Conservation (phyloP, 2,888 invertebrate species). For the Calameuta idolon region DNA sequence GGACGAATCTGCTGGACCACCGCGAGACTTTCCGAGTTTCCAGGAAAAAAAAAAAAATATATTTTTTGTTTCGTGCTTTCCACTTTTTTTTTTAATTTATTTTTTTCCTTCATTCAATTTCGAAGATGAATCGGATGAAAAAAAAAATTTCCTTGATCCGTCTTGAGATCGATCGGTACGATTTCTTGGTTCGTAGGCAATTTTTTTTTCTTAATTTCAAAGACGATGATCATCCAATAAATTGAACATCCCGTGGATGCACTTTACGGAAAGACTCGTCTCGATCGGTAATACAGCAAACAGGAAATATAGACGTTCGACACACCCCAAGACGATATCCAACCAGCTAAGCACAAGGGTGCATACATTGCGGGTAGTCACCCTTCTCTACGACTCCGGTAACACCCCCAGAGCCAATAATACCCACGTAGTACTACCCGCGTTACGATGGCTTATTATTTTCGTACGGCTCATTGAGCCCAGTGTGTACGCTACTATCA, state of each 20-base stretch:
- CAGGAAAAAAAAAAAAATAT: not conserved
- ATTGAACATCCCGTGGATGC: not conserved
- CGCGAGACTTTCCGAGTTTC: not conserved
- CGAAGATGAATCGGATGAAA: not conserved
- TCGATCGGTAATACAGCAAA: not conserved
- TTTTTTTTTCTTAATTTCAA: too few relatives aligned
- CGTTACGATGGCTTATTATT: constrained; percentile 60
- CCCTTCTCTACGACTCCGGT: constrained; percentile 34
- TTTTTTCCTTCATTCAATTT: not conserved
- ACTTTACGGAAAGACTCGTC: not conserved
- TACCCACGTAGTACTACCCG: constrained; percentile 43
- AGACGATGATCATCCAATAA: not conserved
- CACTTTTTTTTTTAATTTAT: not conserved
- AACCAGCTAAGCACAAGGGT: constrained; percentile 39
- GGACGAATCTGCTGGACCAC: not conserved
- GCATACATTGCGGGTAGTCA: constrained; percentile 55
- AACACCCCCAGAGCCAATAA: constrained; percentile 59
- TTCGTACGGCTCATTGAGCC: constrained; percentile 66
- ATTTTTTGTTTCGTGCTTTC: not conserved
- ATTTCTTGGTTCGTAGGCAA: not conserved
- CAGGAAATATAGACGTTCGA: constrained; percentile 48
- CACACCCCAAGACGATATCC: constrained; percentile 18
- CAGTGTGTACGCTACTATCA: constrained; percentile 61
- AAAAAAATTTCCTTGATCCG: not conserved
- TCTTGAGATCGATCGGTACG: not conserved